Evolutionary conservation across 2,113 vertebrate genomes (phyloP).

Genomic region (Megalops atlanticus): DNA sequence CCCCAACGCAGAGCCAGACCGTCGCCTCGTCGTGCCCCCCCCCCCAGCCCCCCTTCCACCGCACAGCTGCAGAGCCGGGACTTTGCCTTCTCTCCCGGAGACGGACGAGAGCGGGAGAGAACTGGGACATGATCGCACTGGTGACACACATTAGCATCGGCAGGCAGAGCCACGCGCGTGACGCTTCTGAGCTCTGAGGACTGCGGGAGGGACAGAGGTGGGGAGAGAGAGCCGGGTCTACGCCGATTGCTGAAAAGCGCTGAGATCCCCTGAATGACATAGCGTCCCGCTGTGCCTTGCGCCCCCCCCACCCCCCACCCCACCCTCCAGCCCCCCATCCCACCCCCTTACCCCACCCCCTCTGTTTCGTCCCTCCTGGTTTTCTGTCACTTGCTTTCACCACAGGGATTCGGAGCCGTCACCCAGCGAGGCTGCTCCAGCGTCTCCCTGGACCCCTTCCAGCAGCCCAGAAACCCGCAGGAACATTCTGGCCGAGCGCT

Average conservation of each 20-base stretch:
- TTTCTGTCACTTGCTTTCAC: background rate
- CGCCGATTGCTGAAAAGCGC: background rate
- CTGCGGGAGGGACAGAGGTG: background rate
- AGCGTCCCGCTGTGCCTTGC: background rate
- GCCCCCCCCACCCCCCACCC: background rate
- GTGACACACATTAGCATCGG: constrained; percentile 23
- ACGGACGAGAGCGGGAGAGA: background rate
- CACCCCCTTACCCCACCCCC: background rate
- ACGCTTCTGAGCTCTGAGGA: constrained; percentile 10
- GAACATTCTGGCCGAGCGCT: background rate
- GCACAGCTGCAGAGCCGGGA: too few relatives aligned
- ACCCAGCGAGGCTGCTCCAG: background rate
- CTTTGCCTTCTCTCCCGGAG: too few relatives aligned
- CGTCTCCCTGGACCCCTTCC: background rate
- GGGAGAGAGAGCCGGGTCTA: background rate
- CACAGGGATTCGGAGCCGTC: too few relatives aligned
- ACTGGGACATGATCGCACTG: constrained; percentile 26
- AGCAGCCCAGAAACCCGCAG: background rate
- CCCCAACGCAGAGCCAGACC: background rate
- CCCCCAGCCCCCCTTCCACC: too few relatives aligned
- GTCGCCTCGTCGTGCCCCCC: too few relatives aligned
- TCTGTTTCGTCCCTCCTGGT: background rate
- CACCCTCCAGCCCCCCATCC: background rate
- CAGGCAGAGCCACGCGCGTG: constrained; percentile 16
- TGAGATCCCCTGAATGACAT: background rate